A percentile compares a stretch with the other conserved stretches of the same genome.
Evolutionary conservation across 2,888 invertebrate genomes (phyloP).

Genomic region (Epistrophella euchroma): DNA sequence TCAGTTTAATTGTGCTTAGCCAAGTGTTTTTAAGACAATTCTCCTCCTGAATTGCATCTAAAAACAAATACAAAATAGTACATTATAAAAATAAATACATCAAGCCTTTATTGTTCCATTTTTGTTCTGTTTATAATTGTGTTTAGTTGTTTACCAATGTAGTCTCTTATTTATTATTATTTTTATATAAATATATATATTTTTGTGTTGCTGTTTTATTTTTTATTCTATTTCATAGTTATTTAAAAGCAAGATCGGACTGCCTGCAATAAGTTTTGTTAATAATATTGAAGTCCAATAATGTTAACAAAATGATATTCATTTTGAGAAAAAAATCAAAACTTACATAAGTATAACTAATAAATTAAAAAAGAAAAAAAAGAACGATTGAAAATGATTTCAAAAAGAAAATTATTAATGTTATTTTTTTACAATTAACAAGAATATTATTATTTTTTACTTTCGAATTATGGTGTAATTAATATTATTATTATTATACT

Average conservation of each 20-base stretch:
- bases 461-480: constrained; percentile 65
- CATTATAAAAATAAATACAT: constrained; percentile 26
- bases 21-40: constrained; percentile 6
- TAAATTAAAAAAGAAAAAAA: constrained; percentile 44
- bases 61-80: constrained; percentile 30
- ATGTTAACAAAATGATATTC: constrained; percentile 82
- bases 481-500: constrained; percentile 70
- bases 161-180: constrained; percentile 49
- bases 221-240: constrained; percentile 65
- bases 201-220: constrained; percentile 56
- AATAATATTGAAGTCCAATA: constrained; percentile 81
- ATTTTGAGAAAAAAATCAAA: constrained; percentile 79
- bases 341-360: constrained; percentile 62
- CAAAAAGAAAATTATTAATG: constrained; percentile 56
- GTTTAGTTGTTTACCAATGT: constrained; percentile 30
- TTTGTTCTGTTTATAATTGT: constrained; percentile 21
- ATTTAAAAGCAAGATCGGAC: constrained; percentile 78
- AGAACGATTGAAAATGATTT: constrained; percentile 12
- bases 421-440: constrained; percentile 74
- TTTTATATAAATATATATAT: constrained; percentile 78
- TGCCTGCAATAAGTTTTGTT: constrained; percentile 83
- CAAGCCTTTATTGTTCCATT: constrained; percentile 44
- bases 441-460: constrained; percentile 64
- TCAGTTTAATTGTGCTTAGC: constrained; percentile 16
- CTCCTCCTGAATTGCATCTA: constrained; percentile 35